Conservation (phyloP, 2,113 vertebrate species). For the Calcarius ornatus region DNA sequence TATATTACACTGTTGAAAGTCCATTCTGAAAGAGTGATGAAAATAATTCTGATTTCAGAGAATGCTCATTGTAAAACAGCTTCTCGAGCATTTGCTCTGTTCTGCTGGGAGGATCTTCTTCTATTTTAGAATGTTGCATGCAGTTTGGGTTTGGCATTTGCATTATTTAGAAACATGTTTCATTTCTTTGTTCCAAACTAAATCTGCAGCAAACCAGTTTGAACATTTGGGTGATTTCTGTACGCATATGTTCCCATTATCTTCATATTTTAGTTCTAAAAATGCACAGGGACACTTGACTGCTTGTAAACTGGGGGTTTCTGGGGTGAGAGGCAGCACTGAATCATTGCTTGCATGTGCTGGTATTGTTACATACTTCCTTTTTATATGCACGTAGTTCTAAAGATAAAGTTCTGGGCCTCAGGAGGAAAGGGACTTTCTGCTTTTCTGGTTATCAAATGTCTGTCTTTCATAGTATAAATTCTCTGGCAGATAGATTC, state of each 20-base stretch:
- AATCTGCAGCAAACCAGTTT: neutral
- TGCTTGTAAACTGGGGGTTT: neutral
- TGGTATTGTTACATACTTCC: neutral
- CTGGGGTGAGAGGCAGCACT: neutral
- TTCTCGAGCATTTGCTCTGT: neutral
- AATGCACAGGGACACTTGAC: neutral
- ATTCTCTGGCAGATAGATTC: neutral
- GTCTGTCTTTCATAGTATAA: neutral
- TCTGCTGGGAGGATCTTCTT: neutral
- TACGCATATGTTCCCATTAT: neutral
- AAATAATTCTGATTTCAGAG: slow-evolving; percentile 9
- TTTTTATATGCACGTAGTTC: neutral
- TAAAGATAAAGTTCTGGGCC: neutral
- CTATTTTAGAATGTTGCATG: slow-evolving; percentile 12
- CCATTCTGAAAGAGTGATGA: slow-evolving; percentile 12
- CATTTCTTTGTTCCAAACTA: slow-evolving; percentile 1
- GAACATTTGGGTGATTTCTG: neutral
- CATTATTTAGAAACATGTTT: slow-evolving; percentile 16
- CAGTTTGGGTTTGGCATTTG: slow-evolving; percentile 25
- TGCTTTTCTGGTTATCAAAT: neutral
- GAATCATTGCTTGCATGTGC: neutral
- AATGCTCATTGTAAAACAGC: neutral
- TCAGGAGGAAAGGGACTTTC: neutral
- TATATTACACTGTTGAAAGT: slow-evolving; percentile 2
- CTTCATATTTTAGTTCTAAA: neutral